Evolutionary conservation across 2,888 invertebrate species (phyloP), one percentile per base, ranked within the genome.

Genomic region (Drosophila mercatorum): DNA sequence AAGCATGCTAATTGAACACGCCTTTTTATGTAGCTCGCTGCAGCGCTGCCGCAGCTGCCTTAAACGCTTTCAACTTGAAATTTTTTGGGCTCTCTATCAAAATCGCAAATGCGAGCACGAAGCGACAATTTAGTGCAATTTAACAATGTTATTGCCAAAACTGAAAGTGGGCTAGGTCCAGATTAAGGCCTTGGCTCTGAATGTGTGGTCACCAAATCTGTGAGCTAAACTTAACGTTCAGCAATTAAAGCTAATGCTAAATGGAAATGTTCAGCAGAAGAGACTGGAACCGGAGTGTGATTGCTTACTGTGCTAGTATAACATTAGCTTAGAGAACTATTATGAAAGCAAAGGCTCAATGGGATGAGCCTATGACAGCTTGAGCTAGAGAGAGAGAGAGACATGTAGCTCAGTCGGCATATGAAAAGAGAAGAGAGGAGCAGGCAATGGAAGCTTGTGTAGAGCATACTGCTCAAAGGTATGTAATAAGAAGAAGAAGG

Each of bases 1-100:
- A 51, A 58, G 78, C 84, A 85, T 88, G 89, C 84, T 85, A 89
- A 85, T 85, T 89, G 84, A 85, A 85, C 84, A 85, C 84, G 84
- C 84, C 89, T 85, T 85, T 85, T 85, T 88, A 78, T 85, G 89
- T 89, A 74, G 51, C 64, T 60, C 56, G 59, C 17, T 17, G 17
- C 17, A 17, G 14, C 61, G 44, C 40, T 59, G 34, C 43, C 44
- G 72, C 75, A 84, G 82, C 73, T 75, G 82, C 70, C 63, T 87
- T 82, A 89, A 85, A 85, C 83, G 84, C 47, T 89, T 85, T 84
- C 66, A 87, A 81, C 89, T 89, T 84, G 84, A 81, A 78, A 40
- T 40, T 80, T 70, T 65, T 65, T 44, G 14, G 22, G 14, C 63
- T 79, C 60, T 78, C 58, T 51, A 75, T 52, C 49, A 65, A 75